Base-by-base conservation (phyloP, 2,888 invertebrate species). In the Strigamia transsilvanica region DNA sequence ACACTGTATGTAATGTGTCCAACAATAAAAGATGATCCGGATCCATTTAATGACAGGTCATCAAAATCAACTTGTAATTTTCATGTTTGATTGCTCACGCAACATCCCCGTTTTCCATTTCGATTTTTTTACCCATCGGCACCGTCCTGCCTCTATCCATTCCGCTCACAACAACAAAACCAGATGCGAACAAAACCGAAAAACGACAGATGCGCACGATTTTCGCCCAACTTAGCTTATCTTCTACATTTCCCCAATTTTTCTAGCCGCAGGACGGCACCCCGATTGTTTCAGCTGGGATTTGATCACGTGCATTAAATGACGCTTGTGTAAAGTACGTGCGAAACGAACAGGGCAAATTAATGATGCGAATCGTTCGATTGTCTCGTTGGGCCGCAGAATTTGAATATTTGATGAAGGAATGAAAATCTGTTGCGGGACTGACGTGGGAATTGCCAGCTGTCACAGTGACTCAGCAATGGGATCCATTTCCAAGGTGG, bases 341-440 rank as follows among this genome's bases (percentile, higher is more conserved):
- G 61, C 9, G 61, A 66, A 51, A 66, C 23, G 21, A 18, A 66
- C 61, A 66, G 21, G 23, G 23, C 61, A 21, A 23, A 66, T 66
- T 66, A 66, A 66, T 66, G 61, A 66, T 21, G 61, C 61, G 61
- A 23, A 7, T 21, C 12, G 61, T 23, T 66, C 61, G 61, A 23
- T 66, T 66, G 61, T 66, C 23, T 66, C 61, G 61, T 27, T 27
- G 27, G 1, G 27, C 27, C 61, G 9, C 61, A 18, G 23, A 66
- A 66, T 66, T 66, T 66, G 61, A 66, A 66, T 66, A 66, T 66
- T 66, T 66, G 61, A 66, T 66, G 61, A 66, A 66, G 61, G 61
- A 66, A 66, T 66, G 27, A 27, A n/a, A n/a, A 6, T 38, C 21
- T 66, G 61, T 66, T 21, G 61, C 61, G 23, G 18, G 61, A 66